phyloP scores from a whole-genome alignment of 2,797 vertebrate species.

The Loriculus beryllinus region DNA sequence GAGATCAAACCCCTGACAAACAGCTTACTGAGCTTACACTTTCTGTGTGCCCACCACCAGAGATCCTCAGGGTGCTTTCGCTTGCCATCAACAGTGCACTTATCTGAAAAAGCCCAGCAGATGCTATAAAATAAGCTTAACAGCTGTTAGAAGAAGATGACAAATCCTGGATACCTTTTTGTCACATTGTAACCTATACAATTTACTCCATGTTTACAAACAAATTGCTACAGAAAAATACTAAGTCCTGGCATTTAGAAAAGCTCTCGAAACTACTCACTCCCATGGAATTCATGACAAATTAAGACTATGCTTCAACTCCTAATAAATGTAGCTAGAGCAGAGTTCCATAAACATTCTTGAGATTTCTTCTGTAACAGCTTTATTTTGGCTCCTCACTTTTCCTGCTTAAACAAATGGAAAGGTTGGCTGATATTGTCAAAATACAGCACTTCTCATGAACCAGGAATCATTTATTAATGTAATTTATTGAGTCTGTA shows the following conservation, averaged over 20 bases:
- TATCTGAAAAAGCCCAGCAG: conserved; percentile 51
- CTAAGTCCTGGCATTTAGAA: conserved; percentile 67
- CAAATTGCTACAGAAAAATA: conserved; percentile 65
- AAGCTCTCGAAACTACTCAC: conserved; percentile 73
- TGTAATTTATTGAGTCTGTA: conserved; percentile 59
- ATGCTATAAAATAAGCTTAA: conserved; percentile 38
- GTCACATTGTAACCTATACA: conserved; percentile 34
- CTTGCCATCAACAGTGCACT: conserved; percentile 33
- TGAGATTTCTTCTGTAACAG: conserved; percentile 74
- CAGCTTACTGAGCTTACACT: not conserved
- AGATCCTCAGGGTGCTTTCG: conserved; percentile 35
- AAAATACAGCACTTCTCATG: conserved; percentile 74
- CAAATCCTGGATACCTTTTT: conserved; percentile 59
- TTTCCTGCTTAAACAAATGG: conserved; percentile 78
- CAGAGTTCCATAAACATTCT: conserved; percentile 77
- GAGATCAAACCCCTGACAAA: not conserved
- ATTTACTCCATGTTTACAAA: conserved; percentile 67
- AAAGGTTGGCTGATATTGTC: conserved; percentile 76
- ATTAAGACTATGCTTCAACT: conserved; percentile 68
- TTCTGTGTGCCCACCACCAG: not conserved
- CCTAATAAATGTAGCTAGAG: conserved; percentile 74
- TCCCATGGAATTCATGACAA: conserved; percentile 76
- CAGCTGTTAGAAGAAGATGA: conserved; percentile 54
- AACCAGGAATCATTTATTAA: conserved; percentile 73
- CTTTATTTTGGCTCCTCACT: conserved; percentile 77